These are phyloP conservation scores for Bombyx huttoni DNA, from an alignment of 2,888 invertebrate genomes.

Conservation along the genomic window DNA sequence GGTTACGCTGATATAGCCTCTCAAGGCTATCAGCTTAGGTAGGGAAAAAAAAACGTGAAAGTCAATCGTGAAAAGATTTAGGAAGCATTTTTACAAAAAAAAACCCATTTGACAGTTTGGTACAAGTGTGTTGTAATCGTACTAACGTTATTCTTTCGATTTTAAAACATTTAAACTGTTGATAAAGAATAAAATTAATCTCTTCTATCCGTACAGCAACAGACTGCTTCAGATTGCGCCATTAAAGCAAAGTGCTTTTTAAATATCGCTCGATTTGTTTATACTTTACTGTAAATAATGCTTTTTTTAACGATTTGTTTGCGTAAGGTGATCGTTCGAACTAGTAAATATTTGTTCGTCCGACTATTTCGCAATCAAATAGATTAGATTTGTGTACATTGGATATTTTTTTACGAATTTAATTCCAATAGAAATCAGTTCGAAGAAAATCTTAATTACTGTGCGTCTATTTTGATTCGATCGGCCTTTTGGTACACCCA, in stretches of 20 bases:
- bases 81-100: too few relatives aligned
- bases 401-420: too few relatives aligned
- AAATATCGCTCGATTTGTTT: background rate
- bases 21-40: too few relatives aligned
- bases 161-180: background rate
- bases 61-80: too few relatives aligned
- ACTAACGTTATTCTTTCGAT: background rate
- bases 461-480: too few relatives aligned
- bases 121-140: too few relatives aligned
- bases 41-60: too few relatives aligned
- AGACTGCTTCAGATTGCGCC: background rate
- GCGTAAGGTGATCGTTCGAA: background rate
- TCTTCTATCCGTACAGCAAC: background rate
- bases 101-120: too few relatives aligned
- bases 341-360: background rate
- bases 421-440: too few relatives aligned
- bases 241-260: background rate
- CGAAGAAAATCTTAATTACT: too few relatives aligned
- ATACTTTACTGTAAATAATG: background rate
- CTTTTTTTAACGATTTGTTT: background rate
- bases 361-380: background rate
- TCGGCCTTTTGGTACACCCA: too few relatives aligned
- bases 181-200: background rate
- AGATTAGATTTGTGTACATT: background rate
- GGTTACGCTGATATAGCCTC: too few relatives aligned